These are phyloP conservation scores for Morone saxatilis DNA, from an alignment of 2,113 vertebrate species.

Conservation along the genomic window DNA sequence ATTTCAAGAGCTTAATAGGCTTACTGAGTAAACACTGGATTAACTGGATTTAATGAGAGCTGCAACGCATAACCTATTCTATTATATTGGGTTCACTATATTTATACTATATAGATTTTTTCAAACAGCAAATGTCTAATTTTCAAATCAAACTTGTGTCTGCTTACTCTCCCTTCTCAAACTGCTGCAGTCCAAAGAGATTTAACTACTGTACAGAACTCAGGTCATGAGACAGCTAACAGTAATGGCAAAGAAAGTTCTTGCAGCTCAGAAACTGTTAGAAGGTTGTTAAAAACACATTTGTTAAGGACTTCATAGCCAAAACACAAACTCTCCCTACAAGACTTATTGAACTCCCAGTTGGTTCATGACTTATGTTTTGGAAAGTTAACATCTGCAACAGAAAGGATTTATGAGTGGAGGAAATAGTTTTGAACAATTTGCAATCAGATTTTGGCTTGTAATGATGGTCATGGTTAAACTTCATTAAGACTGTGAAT, in stretches of 20 bases:
- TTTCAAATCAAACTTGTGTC: not conserved
- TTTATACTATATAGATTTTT: not conserved
- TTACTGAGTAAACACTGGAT: conserved; percentile 19
- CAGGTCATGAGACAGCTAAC: conserved; percentile 19
- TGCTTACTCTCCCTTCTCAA: not conserved
- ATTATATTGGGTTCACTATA: not conserved
- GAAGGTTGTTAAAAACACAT: conserved; percentile 69
- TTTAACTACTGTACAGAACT: conserved; percentile 42
- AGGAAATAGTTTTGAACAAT: conserved; percentile 65
- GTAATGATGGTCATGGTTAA: not conserved
- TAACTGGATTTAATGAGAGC: not conserved
- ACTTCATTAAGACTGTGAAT: conserved; percentile 38
- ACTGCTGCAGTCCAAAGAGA: conserved; percentile 15
- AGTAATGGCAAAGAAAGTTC: conserved; percentile 24
- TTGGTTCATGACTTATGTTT: conserved; percentile 61
- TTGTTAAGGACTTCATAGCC: conserved; percentile 39
- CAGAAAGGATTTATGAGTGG: conserved; percentile 60
- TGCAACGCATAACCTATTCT: not conserved
- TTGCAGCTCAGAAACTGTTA: conserved; percentile 46
- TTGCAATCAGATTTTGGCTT: conserved; percentile 67
- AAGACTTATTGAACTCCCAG: conserved; percentile 41
- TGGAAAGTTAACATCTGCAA: conserved; percentile 63
- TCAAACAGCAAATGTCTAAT: not conserved
- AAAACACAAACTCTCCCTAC: conserved; percentile 54
- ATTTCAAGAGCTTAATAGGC: conserved; percentile 40